phyloP scores from a whole-genome alignment of 2,113 vertebrate genomes.

The Seriola aureovittata region DNA sequence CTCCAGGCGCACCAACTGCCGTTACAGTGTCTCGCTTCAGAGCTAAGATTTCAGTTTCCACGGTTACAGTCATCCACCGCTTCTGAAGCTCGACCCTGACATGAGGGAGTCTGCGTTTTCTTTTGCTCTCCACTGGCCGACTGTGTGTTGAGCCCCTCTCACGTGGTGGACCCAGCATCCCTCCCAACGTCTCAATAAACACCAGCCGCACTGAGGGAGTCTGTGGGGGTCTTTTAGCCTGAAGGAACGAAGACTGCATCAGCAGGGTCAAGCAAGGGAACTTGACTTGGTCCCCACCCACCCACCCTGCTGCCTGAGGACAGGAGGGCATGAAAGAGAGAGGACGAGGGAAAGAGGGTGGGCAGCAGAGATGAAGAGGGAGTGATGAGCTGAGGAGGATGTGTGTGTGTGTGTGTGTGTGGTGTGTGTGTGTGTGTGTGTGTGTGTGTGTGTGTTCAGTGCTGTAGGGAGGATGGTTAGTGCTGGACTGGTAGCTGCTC shows the following conservation, averaged over 20 bases:
- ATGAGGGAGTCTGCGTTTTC: not conserved
- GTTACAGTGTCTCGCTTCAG: too few relatives aligned
- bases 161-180: not conserved
- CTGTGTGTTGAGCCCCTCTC: conserved; percentile 8
- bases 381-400: not conserved
- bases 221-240: conserved; percentile 4
- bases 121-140: not conserved
- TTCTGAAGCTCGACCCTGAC: not conserved
- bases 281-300: conserved; percentile 37
- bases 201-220: conserved; percentile 19
- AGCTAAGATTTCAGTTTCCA: not conserved
- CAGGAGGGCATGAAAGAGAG: conserved; percentile 21
- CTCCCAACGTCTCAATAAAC: conserved; percentile 14
- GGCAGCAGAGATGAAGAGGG: not conserved
- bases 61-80: not conserved
- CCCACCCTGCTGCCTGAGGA: conserved; percentile 23
- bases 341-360: not conserved
- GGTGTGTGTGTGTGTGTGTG: not conserved
- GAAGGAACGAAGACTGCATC: conserved; percentile 36
- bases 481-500: not conserved
- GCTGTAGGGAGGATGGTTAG: not conserved
- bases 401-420: not conserved
- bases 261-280: conserved; percentile 50
- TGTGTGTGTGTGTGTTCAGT: not conserved
- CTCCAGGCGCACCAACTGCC: not conserved